Evolutionary conservation across 1,140 invertebrate genomes (phyloP).

Genomic region (Drosophila kepulauana): DNA sequence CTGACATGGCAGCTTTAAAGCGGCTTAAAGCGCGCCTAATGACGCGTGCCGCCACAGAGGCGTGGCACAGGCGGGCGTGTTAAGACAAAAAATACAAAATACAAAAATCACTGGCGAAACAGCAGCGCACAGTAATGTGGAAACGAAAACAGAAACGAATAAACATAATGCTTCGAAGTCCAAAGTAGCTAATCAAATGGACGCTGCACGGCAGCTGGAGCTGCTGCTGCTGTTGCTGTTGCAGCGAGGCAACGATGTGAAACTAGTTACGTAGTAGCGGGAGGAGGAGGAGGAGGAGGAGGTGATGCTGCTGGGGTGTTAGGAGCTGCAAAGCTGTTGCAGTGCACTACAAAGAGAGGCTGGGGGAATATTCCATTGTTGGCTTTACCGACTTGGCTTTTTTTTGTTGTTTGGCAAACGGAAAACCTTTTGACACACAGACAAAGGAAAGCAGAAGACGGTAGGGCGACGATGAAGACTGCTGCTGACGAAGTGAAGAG

Average conservation of each 20-base stretch:
- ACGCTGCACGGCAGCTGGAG: slow-evolving; percentile 48
- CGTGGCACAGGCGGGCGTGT: slow-evolving; percentile 50
- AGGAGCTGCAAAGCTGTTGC: no score
- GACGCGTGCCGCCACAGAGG: slow-evolving; percentile 70
- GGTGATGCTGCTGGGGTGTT: not conserved
- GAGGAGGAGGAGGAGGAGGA: slow-evolving; percentile 23
- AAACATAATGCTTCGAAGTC: slow-evolving; percentile 11
- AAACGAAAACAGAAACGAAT: slow-evolving; percentile 31
- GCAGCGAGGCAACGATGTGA: slow-evolving; percentile 56
- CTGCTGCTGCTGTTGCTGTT: slow-evolving; percentile 29
- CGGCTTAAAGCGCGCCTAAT: slow-evolving; percentile 74
- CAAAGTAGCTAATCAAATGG: slow-evolving; percentile 64
- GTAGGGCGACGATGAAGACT: slow-evolving; percentile 11
- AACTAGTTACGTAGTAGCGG: slow-evolving; percentile 67
- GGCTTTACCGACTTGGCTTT: slow-evolving; percentile 36
- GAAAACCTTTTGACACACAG: slow-evolving; percentile 75
- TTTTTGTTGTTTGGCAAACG: slow-evolving; percentile 42
- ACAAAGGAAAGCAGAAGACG: slow-evolving; percentile 62
- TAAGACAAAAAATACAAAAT: slow-evolving; percentile 18
- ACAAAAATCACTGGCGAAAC: slow-evolving; percentile 1
- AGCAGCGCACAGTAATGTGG: not conserved
- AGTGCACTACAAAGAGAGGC: no score
- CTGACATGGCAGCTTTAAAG: slow-evolving; percentile 48
- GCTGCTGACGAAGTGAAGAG: slow-evolving; percentile 11
- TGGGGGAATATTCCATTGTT: slow-evolving; percentile 63